Conservation (phyloP, 2,888 invertebrate genomes). For the Drosophila neonasuta region DNA sequence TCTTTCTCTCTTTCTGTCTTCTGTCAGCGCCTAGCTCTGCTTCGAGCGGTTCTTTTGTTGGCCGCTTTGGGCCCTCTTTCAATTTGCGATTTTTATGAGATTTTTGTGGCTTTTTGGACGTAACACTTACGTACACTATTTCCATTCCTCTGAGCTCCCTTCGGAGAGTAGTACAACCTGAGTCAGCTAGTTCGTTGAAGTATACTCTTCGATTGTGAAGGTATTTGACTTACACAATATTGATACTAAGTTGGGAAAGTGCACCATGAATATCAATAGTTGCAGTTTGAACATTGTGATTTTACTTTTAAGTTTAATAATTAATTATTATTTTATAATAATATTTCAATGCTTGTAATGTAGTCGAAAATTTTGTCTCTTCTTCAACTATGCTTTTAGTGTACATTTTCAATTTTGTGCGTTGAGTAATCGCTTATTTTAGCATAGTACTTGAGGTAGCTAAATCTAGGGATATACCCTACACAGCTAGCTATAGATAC, state of each 20-base stretch:
- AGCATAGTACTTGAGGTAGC: neutral
- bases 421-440: too few species aligned
- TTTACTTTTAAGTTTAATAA: too few species aligned
- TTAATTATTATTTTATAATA: too few species aligned
- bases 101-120: slow-evolving; percentile 57
- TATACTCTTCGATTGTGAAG: neutral
- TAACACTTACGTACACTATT: slow-evolving; percentile 33
- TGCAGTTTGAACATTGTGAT: too few species aligned
- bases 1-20: too few species aligned
- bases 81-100: slow-evolving; percentile 67
- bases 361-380: too few species aligned
- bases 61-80: slow-evolving; percentile 47
- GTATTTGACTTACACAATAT: too few species aligned
- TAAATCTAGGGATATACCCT: neutral
- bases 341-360: too few species aligned
- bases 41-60: slow-evolving; percentile 59
- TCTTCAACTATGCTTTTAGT: too few species aligned
- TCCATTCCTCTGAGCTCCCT: slow-evolving; percentile 22
- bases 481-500: slow-evolving; percentile 6
- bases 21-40: slow-evolving; percentile 59
- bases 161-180: neutral
- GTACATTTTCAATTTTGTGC: too few species aligned
- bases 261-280: too few species aligned
- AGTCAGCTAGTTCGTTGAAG: neutral
- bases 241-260: too few species aligned